These are phyloP conservation scores for Zootoca vivipara DNA, from an alignment of 2,113 vertebrate genomes.

Conservation along the genomic window DNA sequence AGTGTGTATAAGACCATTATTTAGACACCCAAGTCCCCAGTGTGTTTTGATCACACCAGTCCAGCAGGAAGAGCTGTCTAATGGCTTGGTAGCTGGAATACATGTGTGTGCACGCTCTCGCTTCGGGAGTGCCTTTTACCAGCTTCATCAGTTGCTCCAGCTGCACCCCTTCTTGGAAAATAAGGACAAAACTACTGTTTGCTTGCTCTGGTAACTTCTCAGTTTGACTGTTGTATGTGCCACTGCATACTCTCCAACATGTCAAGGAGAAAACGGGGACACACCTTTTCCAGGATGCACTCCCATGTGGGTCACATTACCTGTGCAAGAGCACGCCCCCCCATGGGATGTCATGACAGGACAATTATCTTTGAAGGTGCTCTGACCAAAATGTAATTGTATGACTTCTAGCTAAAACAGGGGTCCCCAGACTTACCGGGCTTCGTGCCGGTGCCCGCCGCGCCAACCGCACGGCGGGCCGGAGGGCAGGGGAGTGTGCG, in stretches of 20 bases:
- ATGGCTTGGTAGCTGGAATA: constrained; percentile 10
- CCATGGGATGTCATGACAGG: no score
- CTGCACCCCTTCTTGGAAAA: background rate
- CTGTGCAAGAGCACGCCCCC: no score
- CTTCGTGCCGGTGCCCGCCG: no score
- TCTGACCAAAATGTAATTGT: background rate
- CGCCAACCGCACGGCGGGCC: no score
- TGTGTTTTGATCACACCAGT: constrained; percentile 73
- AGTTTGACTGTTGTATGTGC: background rate
- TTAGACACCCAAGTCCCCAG: constrained; percentile 70
- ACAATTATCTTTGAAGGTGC: background rate
- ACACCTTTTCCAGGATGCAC: no score
- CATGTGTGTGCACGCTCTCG: background rate
- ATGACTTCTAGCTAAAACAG: background rate
- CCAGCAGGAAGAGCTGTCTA: constrained; percentile 60
- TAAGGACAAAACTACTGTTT: background rate
- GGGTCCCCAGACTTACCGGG: no score
- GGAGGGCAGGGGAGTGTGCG: no score
- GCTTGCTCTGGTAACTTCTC: background rate
- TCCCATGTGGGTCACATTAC: no score
- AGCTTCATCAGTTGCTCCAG: background rate
- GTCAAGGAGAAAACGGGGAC: no score
- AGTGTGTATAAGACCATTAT: constrained; percentile 71
- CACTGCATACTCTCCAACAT: no score
- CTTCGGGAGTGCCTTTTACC: background rate